A percentile compares a stretch with the other conserved stretches of the same genome.
Evolutionary conservation across 1,140 invertebrate genomes (phyloP).

Genomic region (Scaptodrosophila lebanonensis): DNA sequence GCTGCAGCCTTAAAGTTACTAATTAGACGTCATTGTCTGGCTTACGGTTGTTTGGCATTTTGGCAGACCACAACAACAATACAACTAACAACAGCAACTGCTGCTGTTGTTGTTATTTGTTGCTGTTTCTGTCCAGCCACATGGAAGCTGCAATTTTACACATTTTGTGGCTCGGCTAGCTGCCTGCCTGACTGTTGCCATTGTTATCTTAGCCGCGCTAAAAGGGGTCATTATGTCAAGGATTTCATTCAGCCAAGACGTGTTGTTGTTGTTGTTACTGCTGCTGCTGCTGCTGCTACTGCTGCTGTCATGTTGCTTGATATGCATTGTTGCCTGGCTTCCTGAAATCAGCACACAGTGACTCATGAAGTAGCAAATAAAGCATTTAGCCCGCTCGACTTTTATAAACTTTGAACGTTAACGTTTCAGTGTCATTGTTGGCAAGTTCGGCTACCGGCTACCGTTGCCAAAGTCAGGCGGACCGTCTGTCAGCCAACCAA

Average conservation of each 20-base stretch:
- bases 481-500: slow-evolving; percentile 29
- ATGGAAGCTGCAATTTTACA: slow-evolving; percentile 26
- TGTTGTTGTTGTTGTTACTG: not conserved
- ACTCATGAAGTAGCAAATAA: slow-evolving; percentile 35
- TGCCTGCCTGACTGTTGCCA: slow-evolving; percentile 26
- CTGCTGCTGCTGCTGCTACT: slow-evolving; percentile 5
- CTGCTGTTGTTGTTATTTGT: slow-evolving; percentile 13
- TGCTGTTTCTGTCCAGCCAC: slow-evolving; percentile 50
- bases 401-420: slow-evolving; percentile 15
- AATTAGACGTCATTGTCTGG: slow-evolving; percentile 73
- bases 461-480: slow-evolving; percentile 29
- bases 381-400: not conserved
- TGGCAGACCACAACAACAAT: too few relatives aligned
- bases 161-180: not conserved
- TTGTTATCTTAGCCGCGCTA: slow-evolving; percentile 66
- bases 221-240: slow-evolving; percentile 75
- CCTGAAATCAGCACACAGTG: slow-evolving; percentile 35
- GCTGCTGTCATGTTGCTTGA: slow-evolving; percentile 35
- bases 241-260: slow-evolving; percentile 38
- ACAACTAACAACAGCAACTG: slow-evolving; percentile 7
- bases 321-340: slow-evolving; percentile 41
- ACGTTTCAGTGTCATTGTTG: slow-evolving; percentile 64
- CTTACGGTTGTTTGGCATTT: slow-evolving; percentile 7
- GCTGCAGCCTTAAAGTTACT: slow-evolving; percentile 40
- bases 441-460: slow-evolving; percentile 46